phyloP scores from a whole-genome alignment of 2,888 invertebrate genomes.

The Ophion ellenae region DNA sequence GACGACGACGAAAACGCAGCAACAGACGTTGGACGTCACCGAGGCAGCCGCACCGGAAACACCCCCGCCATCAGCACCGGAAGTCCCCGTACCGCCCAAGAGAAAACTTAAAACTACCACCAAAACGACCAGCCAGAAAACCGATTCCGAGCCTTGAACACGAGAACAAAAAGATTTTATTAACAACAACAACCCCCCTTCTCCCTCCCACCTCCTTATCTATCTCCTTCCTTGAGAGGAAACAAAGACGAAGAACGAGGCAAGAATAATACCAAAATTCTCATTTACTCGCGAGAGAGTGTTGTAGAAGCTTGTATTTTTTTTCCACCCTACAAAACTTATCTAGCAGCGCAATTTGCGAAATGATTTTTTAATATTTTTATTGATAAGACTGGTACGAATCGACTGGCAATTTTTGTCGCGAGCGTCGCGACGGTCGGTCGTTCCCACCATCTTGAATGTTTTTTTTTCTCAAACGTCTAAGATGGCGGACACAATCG shows the following conservation, averaged over 20 bases:
- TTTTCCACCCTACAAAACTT: constrained; percentile 38
- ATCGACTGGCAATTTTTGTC: constrained; percentile 27
- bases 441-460: background rate
- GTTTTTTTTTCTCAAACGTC: constrained; percentile 3
- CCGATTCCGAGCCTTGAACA: constrained; percentile 73
- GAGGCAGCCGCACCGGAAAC: constrained; percentile 84
- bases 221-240: background rate
- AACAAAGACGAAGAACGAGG: background rate
- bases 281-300: constrained; percentile 43
- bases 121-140: constrained; percentile 69
- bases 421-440: background rate
- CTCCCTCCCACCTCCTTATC: background rate
- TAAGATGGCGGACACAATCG: constrained; percentile 6
- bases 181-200: background rate
- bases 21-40: constrained; percentile 79
- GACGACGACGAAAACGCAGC: constrained; percentile 72
- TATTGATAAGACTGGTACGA: constrained; percentile 54
- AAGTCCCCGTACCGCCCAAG: constrained; percentile 84
- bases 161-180: constrained; percentile 10
- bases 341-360: constrained; percentile 29
- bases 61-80: constrained; percentile 82
- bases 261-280: constrained; percentile 2
- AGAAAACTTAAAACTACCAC: constrained; percentile 76
- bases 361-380: constrained; percentile 38
- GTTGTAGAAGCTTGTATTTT: constrained; percentile 40